A percentile compares a stretch with the other conserved stretches of the same genome.
These are phyloP conservation scores for Characodon lateralis DNA, from an alignment of 2,797 vertebrate genomes.

Conservation along the genomic window DNA sequence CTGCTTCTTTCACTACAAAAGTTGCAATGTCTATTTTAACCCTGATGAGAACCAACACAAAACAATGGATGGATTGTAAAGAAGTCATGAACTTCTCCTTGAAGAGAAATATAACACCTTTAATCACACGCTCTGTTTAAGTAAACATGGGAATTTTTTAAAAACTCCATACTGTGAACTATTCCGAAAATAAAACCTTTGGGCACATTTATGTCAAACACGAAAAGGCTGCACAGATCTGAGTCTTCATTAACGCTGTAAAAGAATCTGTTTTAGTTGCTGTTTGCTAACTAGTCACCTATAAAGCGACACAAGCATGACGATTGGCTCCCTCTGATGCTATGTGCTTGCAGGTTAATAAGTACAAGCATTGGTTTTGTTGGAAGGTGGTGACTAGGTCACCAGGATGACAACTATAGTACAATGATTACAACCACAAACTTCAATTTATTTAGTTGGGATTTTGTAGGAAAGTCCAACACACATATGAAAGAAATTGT, in stretches of 20 bases:
- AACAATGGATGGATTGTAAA: neutral
- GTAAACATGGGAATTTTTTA: neutral
- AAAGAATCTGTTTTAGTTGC: neutral
- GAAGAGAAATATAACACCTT: neutral
- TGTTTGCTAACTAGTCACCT: neutral
- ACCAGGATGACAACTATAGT: neutral
- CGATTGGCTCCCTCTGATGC: neutral
- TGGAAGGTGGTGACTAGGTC: constrained; percentile 2
- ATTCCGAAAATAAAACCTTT: neutral
- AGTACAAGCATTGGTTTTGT: neutral
- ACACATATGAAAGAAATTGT: neutral
- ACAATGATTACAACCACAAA: neutral
- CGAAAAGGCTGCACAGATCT: neutral
- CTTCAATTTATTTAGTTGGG: neutral
- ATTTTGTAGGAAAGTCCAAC: neutral
- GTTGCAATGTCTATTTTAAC: no score
- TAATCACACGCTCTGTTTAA: neutral
- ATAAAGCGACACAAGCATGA: neutral
- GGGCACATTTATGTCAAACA: neutral
- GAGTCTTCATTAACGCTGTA: neutral
- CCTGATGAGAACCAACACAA: no score
- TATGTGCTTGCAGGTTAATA: neutral
- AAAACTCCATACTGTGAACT: neutral
- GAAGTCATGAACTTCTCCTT: neutral
- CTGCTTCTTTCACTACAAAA: neutral